These are phyloP conservation scores for Halcyon smyrnensis DNA, from an alignment of 2,797 vertebrate species.

Conservation along the genomic window DNA sequence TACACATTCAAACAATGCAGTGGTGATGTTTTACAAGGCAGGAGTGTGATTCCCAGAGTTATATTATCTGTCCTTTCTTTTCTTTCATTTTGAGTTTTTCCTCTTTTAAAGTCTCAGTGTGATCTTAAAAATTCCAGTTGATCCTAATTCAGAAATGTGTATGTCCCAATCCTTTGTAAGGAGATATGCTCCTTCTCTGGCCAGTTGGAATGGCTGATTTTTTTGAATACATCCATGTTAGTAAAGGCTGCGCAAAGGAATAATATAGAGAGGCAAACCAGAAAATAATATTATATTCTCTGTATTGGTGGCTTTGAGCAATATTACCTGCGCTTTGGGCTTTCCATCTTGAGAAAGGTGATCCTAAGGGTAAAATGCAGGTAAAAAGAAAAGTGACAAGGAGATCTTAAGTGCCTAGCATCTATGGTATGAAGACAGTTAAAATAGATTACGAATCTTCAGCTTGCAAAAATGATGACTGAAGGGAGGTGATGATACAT, in stretches of 20 bases:
- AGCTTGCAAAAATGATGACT: not conserved
- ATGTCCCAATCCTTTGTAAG: not conserved
- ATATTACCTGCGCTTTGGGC: not conserved
- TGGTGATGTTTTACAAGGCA: not conserved
- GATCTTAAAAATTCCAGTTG: not conserved
- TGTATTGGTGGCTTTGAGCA: not conserved
- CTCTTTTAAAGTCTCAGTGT: not conserved
- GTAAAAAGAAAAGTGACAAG: not conserved
- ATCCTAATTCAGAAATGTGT: not conserved
- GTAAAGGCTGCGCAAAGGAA: not conserved
- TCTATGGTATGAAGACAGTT: not conserved
- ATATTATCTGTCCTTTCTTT: fast-evolving
- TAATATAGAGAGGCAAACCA: not conserved
- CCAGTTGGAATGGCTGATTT: not conserved
- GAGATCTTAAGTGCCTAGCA: not conserved
- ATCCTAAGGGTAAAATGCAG: not conserved
- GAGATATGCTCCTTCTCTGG: not conserved
- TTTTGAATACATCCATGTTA: not conserved
- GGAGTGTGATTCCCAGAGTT: not conserved
- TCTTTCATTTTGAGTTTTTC: not conserved
- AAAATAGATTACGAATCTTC: not conserved
- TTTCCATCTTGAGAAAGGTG: not conserved
- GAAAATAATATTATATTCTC: not conserved
- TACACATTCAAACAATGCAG: fast-evolving
- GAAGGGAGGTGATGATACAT: not conserved